Percentiles rank a stretch among this genome's conserved stretches.
phyloP scores from a whole-genome alignment of 2,888 invertebrate species.

The Acleris laterana region DNA sequence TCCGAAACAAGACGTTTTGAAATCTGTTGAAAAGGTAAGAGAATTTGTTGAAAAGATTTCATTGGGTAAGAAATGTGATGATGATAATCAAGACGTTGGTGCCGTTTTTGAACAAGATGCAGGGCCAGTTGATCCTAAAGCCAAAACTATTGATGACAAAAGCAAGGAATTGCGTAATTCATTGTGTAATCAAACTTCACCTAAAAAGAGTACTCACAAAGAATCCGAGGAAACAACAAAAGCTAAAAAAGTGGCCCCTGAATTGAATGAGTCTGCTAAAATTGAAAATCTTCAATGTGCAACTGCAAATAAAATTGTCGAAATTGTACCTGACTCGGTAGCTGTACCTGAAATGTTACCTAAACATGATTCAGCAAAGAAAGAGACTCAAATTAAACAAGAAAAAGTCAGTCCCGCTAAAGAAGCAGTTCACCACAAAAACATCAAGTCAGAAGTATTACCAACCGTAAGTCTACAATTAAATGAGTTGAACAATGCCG shows the following conservation, averaged over 20 bases:
- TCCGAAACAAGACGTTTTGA: slow-evolving; percentile 12
- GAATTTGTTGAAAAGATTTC: slow-evolving; percentile 54
- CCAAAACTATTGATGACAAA: not conserved
- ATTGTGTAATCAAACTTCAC: not conserved
- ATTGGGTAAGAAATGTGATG: slow-evolving; percentile 46
- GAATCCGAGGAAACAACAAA: not conserved
- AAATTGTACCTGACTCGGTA: not conserved
- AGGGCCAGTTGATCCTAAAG: not conserved
- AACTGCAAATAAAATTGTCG: not conserved
- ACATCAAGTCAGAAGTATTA: slow-evolving; percentile 40
- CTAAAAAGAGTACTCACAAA: not conserved
- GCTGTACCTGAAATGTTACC: not conserved
- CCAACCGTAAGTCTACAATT: slow-evolving; percentile 1
- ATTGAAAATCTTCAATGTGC: not conserved
- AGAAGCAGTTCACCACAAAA: slow-evolving; percentile 29
- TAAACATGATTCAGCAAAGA: not conserved
- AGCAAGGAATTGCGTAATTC: not conserved
- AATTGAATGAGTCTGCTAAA: not conserved
- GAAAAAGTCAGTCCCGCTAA: not conserved
- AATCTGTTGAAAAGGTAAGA: slow-evolving; percentile 43
- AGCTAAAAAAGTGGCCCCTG: not conserved
- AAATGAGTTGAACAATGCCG: slow-evolving; percentile 23
- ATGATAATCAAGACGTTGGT: slow-evolving; percentile 25
- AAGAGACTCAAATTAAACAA: not conserved
- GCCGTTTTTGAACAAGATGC: not conserved